Evolutionary conservation across 2,113 vertebrate genomes (phyloP).

Genomic region (Zapornia atra): DNA sequence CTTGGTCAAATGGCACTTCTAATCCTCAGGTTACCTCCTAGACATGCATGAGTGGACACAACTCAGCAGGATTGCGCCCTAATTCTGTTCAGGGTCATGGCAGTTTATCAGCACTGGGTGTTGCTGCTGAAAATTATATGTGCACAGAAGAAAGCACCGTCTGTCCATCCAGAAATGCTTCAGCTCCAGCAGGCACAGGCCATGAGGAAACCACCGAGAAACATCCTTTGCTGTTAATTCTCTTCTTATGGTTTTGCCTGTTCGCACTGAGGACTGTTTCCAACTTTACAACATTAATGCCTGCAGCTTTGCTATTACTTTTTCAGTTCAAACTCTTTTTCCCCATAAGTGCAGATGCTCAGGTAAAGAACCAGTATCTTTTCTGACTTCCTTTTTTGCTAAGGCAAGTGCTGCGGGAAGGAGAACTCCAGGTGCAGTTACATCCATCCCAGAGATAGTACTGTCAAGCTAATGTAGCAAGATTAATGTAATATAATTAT

Average conservation of each 20-base stretch:
- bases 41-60: too few relatives aligned
- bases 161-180: not conserved
- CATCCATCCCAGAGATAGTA: not conserved
- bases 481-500: not conserved
- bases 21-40: not conserved
- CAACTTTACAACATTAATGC: not conserved
- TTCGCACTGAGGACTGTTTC: not conserved
- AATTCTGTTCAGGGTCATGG: not conserved
- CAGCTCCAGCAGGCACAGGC: not conserved
- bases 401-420: not conserved
- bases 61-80: not conserved
- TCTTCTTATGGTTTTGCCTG: not conserved
- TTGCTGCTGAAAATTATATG: not conserved
- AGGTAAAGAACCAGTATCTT: not conserved
- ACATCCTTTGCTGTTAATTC: not conserved
- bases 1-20: not conserved
- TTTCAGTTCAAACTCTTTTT: not conserved
- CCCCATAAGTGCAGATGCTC: not conserved
- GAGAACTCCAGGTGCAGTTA: not conserved
- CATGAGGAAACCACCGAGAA: not conserved
- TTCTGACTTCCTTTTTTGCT: not conserved
- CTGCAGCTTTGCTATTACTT: not conserved
- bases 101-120: not conserved
- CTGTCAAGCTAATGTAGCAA: not conserved
- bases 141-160: not conserved